A percentile compares a stretch with the other conserved stretches of the same genome.
Evolutionary conservation across 2,888 invertebrate genomes (phyloP).

Genomic region (Callosobruchus maculatus): DNA sequence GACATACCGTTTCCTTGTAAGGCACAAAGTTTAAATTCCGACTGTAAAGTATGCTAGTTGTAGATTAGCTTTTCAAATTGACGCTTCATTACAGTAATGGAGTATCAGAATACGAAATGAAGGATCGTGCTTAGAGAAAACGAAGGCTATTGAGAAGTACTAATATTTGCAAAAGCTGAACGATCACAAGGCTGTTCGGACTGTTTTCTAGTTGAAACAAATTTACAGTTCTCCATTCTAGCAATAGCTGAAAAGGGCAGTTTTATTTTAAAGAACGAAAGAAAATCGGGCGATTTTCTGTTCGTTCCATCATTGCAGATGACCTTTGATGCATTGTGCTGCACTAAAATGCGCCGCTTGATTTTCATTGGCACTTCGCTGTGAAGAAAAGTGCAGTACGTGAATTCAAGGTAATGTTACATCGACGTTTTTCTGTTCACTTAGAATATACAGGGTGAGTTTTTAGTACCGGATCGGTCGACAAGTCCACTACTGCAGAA

Average conservation of each 20-base stretch:
- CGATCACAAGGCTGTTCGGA: neutral
- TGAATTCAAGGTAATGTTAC: too few relatives aligned
- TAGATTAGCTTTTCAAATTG: neutral
- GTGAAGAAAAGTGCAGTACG: neutral
- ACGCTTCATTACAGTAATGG: neutral
- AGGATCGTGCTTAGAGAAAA: neutral
- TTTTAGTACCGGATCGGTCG: too few relatives aligned
- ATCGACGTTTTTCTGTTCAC: too few relatives aligned
- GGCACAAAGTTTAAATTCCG: too few relatives aligned
- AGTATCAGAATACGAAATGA: neutral
- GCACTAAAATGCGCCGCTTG: neutral
- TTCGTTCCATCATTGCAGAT: neutral
- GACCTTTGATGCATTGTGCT: neutral
- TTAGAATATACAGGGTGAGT: too few relatives aligned
- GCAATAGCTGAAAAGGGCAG: neutral
- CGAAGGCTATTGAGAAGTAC: neutral
- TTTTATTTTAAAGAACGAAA: neutral
- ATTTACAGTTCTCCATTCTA: neutral
- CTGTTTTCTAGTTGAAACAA: neutral
- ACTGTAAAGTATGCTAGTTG: too few relatives aligned
- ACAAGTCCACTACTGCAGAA: too few relatives aligned
- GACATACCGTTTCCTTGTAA: too few relatives aligned
- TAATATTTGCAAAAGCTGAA: neutral
- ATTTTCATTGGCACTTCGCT: neutral
- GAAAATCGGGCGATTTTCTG: neutral